A percentile compares a stretch with the other conserved stretches of the same genome.
Conservation (phyloP, 2,797 vertebrate genomes). For the Gallinago nigripennis region DNA sequence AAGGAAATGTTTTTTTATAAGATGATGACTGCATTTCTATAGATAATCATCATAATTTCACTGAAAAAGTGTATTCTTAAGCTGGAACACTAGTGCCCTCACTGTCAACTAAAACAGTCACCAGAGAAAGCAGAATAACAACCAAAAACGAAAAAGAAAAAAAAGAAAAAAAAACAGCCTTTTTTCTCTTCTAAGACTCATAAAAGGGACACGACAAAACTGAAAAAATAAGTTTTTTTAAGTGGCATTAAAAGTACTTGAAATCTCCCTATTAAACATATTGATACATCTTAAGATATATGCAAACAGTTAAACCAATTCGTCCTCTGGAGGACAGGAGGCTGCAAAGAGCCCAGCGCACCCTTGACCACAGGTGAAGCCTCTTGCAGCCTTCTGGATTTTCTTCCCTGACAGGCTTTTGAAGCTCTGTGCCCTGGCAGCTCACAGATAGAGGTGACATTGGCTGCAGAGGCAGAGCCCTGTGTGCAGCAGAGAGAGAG, state of each 20-base stretch:
- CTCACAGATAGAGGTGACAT: neutral
- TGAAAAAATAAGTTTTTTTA: neutral
- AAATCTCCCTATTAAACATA: neutral
- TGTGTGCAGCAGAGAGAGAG: neutral
- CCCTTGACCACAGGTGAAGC: neutral
- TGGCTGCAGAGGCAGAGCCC: neutral
- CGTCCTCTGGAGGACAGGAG: neutral
- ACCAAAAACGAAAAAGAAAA: neutral
- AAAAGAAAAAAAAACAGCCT: accelerated
- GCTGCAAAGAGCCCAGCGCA: neutral
- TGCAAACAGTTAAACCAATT: neutral
- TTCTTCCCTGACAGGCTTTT: neutral
- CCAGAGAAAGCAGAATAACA: neutral
- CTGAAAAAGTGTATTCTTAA: neutral
- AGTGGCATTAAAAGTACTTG: neutral
- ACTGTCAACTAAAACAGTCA: neutral
- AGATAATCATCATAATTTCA: neutral
- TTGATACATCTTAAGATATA: neutral
- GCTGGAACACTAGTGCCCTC: neutral
- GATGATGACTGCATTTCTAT: neutral
- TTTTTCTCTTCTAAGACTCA: neutral
- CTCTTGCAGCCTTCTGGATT: neutral
- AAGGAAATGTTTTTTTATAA: neutral
- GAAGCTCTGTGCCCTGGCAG: neutral
- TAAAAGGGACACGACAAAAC: neutral